Conservation (phyloP, 2,888 invertebrate species). For the Zele albiditarsus region DNA sequence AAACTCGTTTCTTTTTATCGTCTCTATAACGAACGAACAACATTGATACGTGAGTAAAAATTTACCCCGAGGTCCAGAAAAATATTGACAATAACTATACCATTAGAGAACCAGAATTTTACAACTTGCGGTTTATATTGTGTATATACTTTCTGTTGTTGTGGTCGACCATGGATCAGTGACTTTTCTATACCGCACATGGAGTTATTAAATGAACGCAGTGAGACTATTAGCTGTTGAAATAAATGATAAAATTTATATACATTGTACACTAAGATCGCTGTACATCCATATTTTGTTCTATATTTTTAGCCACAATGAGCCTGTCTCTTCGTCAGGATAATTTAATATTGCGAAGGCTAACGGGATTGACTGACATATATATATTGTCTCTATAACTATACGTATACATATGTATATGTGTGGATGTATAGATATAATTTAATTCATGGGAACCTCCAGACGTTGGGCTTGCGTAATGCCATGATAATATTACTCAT, state of each 20-base stretch:
- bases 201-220: conserved; percentile 23
- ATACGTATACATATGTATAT: background rate
- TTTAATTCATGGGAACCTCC: conserved; percentile 34
- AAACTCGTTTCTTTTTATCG: background rate
- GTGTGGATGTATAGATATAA: conserved; percentile 16
- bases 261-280: background rate
- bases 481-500: conserved; percentile 19
- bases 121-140: conserved; percentile 1
- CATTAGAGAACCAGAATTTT: background rate
- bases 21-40: background rate
- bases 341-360: conserved; percentile 39
- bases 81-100: conserved; percentile 12
- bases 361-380: conserved; percentile 36
- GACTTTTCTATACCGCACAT: conserved; percentile 8
- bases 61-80: background rate
- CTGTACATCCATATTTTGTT: background rate
- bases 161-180: conserved; percentile 27
- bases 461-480: conserved; percentile 32
- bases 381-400: conserved; percentile 1
- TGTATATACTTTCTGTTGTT: conserved; percentile 19
- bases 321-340: conserved; percentile 20
- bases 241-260: conserved; percentile 2
- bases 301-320: conserved; percentile 1
- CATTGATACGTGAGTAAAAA: background rate
- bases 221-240: background rate